Evolutionary conservation across 2,888 invertebrate genomes (phyloP).

Genomic region (Nomada goodeniana): DNA sequence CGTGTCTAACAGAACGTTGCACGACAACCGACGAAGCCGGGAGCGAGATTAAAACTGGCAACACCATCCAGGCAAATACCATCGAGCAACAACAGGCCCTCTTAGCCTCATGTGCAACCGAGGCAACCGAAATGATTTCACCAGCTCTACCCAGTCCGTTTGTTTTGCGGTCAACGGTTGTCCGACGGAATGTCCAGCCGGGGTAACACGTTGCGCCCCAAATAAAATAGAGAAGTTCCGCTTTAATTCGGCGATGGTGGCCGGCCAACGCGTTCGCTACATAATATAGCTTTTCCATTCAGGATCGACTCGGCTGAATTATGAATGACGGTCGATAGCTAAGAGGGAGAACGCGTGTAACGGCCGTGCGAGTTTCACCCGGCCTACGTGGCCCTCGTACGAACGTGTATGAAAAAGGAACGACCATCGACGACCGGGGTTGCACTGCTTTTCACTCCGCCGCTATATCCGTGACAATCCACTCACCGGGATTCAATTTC

Average conservation of each 20-base stretch:
- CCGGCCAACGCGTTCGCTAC: slow-evolving; percentile 66
- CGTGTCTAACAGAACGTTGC: not conserved
- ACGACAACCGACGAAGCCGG: not conserved
- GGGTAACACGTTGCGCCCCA: not conserved
- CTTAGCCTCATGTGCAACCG: not conserved
- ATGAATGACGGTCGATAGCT: slow-evolving; percentile 83
- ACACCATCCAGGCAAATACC: not conserved
- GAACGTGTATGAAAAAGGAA: slow-evolving; percentile 17
- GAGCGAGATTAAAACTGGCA: slow-evolving; percentile 11
- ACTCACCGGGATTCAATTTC: slow-evolving; percentile 39
- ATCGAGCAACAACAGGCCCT: not conserved
- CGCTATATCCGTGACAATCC: slow-evolving; percentile 31
- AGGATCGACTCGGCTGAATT: slow-evolving; percentile 81
- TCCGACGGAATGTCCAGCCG: not conserved
- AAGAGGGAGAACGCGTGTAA: slow-evolving; percentile 61
- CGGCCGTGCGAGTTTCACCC: slow-evolving; percentile 51
- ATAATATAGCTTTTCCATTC: slow-evolving; percentile 75
- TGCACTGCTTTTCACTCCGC: not conserved
- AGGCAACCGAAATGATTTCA: slow-evolving; percentile 9
- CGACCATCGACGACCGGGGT: not conserved
- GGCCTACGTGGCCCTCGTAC: slow-evolving; percentile 63
- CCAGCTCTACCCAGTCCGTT: not conserved
- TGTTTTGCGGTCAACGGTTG: not conserved
- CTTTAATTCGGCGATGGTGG: slow-evolving; percentile 67
- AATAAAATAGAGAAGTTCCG: slow-evolving; percentile 55